Percentiles rank a stretch among this genome's conserved stretches.
Conservation (phyloP, 2,797 vertebrate genomes). For the Tragopan temminckii region DNA sequence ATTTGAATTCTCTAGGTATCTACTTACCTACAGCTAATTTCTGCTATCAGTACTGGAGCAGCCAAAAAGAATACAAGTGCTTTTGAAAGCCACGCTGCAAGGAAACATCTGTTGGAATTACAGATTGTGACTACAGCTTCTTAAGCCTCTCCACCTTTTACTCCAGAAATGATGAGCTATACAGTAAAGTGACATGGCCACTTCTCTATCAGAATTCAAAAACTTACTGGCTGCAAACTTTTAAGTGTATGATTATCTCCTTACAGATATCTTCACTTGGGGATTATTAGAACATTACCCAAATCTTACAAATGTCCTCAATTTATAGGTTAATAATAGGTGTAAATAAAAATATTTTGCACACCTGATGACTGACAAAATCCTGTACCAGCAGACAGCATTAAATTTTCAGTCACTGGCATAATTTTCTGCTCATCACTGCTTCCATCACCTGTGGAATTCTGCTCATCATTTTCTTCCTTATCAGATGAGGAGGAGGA, state of each 20-base stretch:
- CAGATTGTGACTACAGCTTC: background rate
- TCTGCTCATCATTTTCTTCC: conserved; percentile 84
- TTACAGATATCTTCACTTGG: background rate
- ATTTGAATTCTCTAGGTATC: background rate
- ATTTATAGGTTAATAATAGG: rapidly evolving
- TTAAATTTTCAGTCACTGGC: conserved; percentile 89
- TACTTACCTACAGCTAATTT: background rate
- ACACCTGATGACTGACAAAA: conserved; percentile 97
- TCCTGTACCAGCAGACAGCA: conserved; percentile 79
- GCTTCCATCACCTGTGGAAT: conserved; percentile 88
- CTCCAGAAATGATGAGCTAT: background rate
- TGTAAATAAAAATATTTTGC: conserved; percentile 43
- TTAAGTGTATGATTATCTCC: rapidly evolving
- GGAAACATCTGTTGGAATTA: background rate
- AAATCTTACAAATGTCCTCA: background rate
- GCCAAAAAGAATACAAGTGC: background rate
- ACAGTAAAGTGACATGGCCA: background rate
- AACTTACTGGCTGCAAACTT: background rate
- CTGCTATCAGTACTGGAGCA: background rate
- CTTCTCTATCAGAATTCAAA: background rate
- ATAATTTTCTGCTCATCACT: conserved; percentile 94
- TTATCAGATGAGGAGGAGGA: conserved; percentile 88
- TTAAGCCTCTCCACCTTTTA: background rate
- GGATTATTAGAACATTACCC: background rate
- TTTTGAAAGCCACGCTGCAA: background rate